phyloP scores from a whole-genome alignment of 2,113 vertebrate species.

The Bungarus multicinctus region DNA sequence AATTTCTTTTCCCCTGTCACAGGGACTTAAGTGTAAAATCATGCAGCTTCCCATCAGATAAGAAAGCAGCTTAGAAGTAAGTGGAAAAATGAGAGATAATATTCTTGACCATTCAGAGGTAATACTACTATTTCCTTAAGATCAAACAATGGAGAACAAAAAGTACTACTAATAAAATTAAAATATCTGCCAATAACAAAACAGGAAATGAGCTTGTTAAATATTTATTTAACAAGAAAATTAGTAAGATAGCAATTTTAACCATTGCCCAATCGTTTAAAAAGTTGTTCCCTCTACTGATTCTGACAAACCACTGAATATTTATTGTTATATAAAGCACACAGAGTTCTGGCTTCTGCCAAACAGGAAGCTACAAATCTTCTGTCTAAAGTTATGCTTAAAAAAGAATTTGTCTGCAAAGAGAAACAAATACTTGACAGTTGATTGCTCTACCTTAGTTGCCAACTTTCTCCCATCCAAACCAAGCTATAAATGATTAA shows the following conservation, averaged over 20 bases:
- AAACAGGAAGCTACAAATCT: background rate
- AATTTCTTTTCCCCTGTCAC: background rate
- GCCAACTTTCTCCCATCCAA: background rate
- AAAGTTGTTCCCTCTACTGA: background rate
- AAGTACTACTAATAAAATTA: background rate
- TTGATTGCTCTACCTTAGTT: background rate
- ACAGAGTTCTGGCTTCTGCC: background rate
- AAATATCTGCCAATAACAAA: background rate
- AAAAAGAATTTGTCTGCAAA: background rate
- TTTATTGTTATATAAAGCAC: background rate
- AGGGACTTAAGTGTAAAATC: background rate
- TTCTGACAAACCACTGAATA: background rate
- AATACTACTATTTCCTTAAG: background rate
- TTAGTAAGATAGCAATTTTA: background rate
- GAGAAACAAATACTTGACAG: background rate
- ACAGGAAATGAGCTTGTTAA: background rate
- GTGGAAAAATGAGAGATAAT: background rate
- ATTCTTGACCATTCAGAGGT: background rate
- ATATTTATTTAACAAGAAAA: background rate
- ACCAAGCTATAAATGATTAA: background rate
- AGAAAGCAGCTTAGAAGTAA: background rate
- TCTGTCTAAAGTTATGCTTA: background rate
- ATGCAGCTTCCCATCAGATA: background rate
- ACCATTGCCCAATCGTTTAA: background rate
- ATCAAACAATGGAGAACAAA: background rate